A percentile compares a stretch with the other conserved stretches of the same genome.
Evolutionary conservation across 2,113 vertebrate species (phyloP).

Genomic region (Actinemys pallida): DNA sequence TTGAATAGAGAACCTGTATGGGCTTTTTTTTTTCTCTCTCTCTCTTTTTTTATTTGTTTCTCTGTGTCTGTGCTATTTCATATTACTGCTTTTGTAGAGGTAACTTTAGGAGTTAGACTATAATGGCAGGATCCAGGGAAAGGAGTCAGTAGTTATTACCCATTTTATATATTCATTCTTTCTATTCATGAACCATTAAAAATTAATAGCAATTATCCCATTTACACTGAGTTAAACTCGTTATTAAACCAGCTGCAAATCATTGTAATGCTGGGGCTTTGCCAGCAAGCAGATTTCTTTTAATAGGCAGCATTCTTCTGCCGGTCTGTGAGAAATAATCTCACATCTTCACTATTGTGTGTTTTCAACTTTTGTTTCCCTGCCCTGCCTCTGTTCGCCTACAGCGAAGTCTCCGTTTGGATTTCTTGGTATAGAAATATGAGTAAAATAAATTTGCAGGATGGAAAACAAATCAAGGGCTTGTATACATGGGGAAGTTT

Average conservation of each 20-base stretch:
- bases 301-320: background rate
- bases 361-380: background rate
- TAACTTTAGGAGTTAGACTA: background rate
- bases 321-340: background rate
- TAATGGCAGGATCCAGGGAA: background rate
- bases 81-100: background rate
- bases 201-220: constrained; percentile 8
- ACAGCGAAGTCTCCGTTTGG: background rate
- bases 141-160: background rate
- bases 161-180: background rate
- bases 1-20: background rate
- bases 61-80: background rate
- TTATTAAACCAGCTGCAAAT: constrained; percentile 1
- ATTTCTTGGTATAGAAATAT: background rate
- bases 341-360: background rate
- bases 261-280: background rate
- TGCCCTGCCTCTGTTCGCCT: background rate
- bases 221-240: background rate
- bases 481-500: background rate
- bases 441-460: background rate
- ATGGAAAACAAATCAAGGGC: fast-evolving
- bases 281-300: background rate
- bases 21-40: background rate
- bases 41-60: background rate
- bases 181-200: background rate